These are phyloP conservation scores for Drosophila dives DNA, from an alignment of 2,888 invertebrate genomes.

Conservation along the genomic window DNA sequence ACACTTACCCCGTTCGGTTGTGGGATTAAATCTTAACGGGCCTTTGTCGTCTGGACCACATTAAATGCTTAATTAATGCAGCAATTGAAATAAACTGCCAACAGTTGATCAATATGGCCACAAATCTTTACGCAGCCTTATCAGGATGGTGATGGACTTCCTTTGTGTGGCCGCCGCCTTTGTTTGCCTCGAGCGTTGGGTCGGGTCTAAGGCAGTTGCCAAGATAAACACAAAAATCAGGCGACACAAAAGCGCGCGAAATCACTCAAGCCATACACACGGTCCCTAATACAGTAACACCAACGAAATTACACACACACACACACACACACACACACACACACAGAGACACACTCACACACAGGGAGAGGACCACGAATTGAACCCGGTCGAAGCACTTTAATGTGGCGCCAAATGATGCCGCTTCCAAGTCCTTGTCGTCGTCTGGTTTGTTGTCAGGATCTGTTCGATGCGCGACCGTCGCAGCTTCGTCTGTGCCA, in stretches of 20 bases:
- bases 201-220: conserved; percentile 42
- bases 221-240: conserved; percentile 57
- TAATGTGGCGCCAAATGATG: conserved; percentile 74
- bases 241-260: conserved; percentile 77
- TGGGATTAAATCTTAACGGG: conserved; percentile 31
- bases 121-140: conserved; percentile 52
- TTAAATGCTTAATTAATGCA: conserved; percentile 72
- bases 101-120: conserved; percentile 63
- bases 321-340: conserved; percentile 15
- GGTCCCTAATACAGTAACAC: conserved; percentile 8
- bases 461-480: conserved; percentile 38
- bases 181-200: conserved; percentile 38
- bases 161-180: conserved; percentile 38
- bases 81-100: conserved; percentile 60
- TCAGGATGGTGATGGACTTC: conserved; percentile 16
- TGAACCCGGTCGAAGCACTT: conserved; percentile 59
- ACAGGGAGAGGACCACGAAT: neutral
- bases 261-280: conserved; percentile 43
- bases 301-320: conserved; percentile 14
- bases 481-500: conserved; percentile 57
- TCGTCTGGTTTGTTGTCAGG: conserved; percentile 27
- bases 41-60: conserved; percentile 70
- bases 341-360: neutral
- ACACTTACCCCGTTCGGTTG: conserved; percentile 39
- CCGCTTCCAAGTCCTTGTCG: conserved; percentile 42